Conservation (phyloP, 2,113 vertebrate species). For the Oceanites oceanicus region DNA sequence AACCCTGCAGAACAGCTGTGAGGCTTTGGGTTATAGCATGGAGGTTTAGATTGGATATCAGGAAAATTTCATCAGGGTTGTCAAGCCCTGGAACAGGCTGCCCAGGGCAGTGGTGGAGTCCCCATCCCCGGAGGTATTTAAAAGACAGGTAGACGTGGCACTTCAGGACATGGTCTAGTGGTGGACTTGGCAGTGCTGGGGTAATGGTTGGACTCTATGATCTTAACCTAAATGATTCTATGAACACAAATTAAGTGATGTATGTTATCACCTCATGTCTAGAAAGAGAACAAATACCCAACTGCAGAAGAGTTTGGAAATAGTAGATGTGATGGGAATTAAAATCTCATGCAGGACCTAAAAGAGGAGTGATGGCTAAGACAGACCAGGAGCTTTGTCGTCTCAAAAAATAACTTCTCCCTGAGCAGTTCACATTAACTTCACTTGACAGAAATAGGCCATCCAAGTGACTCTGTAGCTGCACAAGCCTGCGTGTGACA, state of each 20-base stretch:
- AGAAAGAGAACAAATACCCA: background rate
- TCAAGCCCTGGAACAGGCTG: background rate
- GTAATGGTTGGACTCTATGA: background rate
- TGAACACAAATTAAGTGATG: background rate
- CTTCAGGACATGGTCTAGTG: background rate
- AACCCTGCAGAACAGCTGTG: background rate
- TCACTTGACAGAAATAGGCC: constrained; percentile 45
- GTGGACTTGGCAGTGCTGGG: background rate
- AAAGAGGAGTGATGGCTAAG: background rate
- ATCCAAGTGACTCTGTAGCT: background rate
- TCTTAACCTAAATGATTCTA: background rate
- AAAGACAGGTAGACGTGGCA: background rate
- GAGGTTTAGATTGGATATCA: background rate
- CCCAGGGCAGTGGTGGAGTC: background rate
- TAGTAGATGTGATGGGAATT: background rate
- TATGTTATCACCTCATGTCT: background rate
- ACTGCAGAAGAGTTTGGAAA: background rate
- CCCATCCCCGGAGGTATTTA: background rate
- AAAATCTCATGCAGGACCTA: background rate
- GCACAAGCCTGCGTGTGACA: background rate
- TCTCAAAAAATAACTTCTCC: background rate
- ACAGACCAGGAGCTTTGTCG: background rate
- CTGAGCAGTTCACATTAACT: background rate
- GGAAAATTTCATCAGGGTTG: background rate
- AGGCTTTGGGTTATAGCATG: background rate